Base-by-base conservation (phyloP, 2,888 invertebrate species). In the Lasioglossum zephyrum region DNA sequence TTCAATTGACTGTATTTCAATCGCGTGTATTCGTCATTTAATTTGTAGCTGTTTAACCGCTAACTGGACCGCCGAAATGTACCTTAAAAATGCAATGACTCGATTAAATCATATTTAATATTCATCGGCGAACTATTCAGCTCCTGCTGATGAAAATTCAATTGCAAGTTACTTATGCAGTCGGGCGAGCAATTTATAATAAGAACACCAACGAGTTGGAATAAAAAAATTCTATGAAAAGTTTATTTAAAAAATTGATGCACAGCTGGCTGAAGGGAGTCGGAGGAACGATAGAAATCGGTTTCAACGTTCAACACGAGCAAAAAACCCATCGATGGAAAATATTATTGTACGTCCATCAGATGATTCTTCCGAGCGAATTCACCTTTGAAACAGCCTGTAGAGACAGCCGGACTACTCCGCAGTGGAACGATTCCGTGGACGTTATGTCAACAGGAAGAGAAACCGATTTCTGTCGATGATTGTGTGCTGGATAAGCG, bases 361-460 rank as follows among this genome's bases (percentile, higher is more conserved):
- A 26, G 5, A 16, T 31, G 16, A 63, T 63, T 31, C 31, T 2
- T 6, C 63, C 31, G n/a, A 16, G 31, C 6, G 31, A 5, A 16
- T 9, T 26, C 31, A 2, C 16, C 16, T 26, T 31, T 63, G 31
- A 16, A 31, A 2, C 63, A 13, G 16, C 2, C 63, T 16, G 63
- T 63, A 31, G 63, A 2, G 2, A 26, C 57, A 26, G 60, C 60
- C 57, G n/a, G 26, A 49, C 57, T 11, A 4, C 16, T 26, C 63
- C 26, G 6, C 31, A 31, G 13, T 31, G 63, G 26, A 31, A 16
- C 63, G 63, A 84, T 73, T 60, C 76, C 76, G 76, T 53, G 73
- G 57, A 73, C 44, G 60, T 76, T 57, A 49, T 57, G 82, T 73
- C 73, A 77, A 82, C 47, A 76, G 72, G 44, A 73, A 18, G 16